Conservation (phyloP, 1,140 invertebrate genomes). For the Diabrotica undecimpunctata region DNA sequence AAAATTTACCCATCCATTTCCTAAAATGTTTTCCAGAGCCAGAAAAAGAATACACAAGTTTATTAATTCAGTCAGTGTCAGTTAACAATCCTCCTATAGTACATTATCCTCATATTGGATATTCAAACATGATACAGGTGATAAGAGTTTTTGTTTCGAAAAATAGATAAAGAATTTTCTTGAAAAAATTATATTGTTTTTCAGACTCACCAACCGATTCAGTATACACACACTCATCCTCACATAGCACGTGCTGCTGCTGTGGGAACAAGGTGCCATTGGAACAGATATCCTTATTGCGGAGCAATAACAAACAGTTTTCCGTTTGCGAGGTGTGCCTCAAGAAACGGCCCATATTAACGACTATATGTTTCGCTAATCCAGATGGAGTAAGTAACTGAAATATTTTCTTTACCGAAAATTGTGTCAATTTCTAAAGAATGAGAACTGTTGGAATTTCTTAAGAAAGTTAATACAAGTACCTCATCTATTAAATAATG, state of each 20-base stretch:
- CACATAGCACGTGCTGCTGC: constrained; percentile 6
- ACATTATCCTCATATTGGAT: too few relatives aligned
- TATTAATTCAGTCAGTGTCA: too few relatives aligned
- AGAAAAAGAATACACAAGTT: too few relatives aligned
- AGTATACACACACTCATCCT: neutral
- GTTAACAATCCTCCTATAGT: too few relatives aligned
- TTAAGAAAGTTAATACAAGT: too few relatives aligned
- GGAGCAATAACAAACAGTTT: constrained; percentile 10
- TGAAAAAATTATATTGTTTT: neutral
- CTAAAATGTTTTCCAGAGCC: too few relatives aligned
- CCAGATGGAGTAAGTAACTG: neutral
- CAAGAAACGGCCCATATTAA: constrained; percentile 6
- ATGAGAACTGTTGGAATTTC: too few relatives aligned
- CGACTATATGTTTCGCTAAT: constrained; percentile 1
- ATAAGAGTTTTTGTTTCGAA: neutral
- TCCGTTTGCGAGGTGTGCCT: constrained; percentile 8
- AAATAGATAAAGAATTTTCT: neutral
- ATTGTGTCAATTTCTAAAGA: too few relatives aligned
- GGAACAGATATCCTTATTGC: constrained; percentile 5
- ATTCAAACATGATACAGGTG: neutral
- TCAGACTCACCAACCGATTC: neutral
- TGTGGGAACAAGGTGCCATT: neutral
- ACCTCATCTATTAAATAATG: too few relatives aligned
- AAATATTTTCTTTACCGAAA: too few relatives aligned
- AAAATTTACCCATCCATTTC: too few relatives aligned